Base-by-base conservation (phyloP, 2,113 vertebrate species). In the Phylloscopus trochilus region DNA sequence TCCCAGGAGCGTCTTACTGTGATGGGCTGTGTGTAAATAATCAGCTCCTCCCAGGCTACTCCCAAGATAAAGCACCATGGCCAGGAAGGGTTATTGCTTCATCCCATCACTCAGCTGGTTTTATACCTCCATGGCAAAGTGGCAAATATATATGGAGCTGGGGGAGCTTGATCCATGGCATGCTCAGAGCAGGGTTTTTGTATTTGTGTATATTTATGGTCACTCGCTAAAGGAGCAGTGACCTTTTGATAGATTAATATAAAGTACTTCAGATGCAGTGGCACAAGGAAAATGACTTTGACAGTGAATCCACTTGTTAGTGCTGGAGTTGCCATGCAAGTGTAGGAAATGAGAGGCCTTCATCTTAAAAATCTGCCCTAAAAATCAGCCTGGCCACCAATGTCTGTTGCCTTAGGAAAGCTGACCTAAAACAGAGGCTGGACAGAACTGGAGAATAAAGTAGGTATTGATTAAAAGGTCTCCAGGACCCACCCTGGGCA, bases 221-320 rank as follows among this genome's bases (percentile, higher is more conserved):
- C 82, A n/a, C 59, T 95, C 15, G 1, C 67, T 83, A 41, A 93
- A 83, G 78, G 87, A 78, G 35, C 47, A 24, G 80, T 88, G 93
- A 93, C 79, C 83, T 82, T 55, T 60, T 90, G 90, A 77, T 86
- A 87, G 72, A 88, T 93, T 76, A 90, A 88, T 77, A 69, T 47
- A 83, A 79, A 33, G 53, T 52, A 26, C 82, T 95, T 67, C 21
- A 70, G 67, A 77, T 47, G 51, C 33, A 77, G 59, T 22, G 70
- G 83, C 46, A 28, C 43, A 9, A 86, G 47, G 56, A 56, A 64
- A 91, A 78, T 35, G 63, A 62, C 73, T 80, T 87, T 72, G 83
- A 74, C 44, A 51, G 56, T 3, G 33, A 90, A 80, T 69, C 86
- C 56, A 67, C 94, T 95, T 94, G 78, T 92, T 93, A 91, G 76